Percentiles rank a stretch among this genome's conserved stretches.
Evolutionary conservation across 2,113 vertebrate genomes (phyloP).

Genomic region (Steatornis caripensis): DNA sequence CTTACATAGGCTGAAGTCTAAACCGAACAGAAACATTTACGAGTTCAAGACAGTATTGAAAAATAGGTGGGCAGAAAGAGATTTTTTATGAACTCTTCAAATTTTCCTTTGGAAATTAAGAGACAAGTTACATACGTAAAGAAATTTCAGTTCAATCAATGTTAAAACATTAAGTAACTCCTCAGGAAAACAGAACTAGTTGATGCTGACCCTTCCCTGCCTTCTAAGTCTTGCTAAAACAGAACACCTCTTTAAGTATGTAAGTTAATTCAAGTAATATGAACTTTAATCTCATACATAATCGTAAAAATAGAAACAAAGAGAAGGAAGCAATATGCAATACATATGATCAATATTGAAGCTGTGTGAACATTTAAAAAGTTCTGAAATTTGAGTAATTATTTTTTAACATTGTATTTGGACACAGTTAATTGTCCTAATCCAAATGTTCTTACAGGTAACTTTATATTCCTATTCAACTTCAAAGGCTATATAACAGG

Average conservation of each 20-base stretch:
- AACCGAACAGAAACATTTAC: background rate
- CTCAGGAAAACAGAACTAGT: background rate
- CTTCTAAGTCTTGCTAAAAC: background rate
- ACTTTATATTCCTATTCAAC: background rate
- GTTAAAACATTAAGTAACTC: background rate
- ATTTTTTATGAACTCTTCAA: background rate
- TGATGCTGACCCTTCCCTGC: background rate
- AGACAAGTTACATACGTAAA: fast-evolving
- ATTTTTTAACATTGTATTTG: background rate
- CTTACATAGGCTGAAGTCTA: background rate
- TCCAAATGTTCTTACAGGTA: background rate
- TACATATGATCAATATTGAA: background rate
- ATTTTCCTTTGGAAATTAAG: background rate
- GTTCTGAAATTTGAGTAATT: background rate
- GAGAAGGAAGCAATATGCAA: background rate
- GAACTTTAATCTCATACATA: background rate
- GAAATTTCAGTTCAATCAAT: background rate
- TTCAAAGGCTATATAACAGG: background rate
- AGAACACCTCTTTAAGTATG: background rate
- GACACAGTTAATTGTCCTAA: background rate
- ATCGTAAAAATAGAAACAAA: background rate
- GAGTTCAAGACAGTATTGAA: background rate
- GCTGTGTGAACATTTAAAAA: background rate
- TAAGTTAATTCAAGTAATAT: background rate
- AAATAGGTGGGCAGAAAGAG: background rate